These are phyloP conservation scores for Physocephala rufipes DNA, from an alignment of 2,888 invertebrate species.

Conservation along the genomic window DNA sequence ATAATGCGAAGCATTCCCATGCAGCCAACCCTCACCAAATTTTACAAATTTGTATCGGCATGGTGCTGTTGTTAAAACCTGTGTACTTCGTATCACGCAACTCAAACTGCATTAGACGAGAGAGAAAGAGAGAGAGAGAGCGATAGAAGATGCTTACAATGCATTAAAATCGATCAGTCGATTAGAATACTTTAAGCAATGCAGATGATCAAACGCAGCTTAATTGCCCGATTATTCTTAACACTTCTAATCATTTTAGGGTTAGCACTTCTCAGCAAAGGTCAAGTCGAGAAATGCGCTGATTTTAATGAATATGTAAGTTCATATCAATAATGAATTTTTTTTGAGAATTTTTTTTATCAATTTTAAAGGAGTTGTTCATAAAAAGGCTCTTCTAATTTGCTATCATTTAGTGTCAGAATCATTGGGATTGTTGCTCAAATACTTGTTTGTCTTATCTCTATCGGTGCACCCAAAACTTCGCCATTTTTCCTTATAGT, in stretches of 20 bases:
- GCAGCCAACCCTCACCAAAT: too few species aligned
- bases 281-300: conserved; percentile 43
- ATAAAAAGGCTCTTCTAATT: background rate
- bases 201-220: background rate
- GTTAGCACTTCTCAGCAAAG: background rate
- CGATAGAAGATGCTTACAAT: too few species aligned
- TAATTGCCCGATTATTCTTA: background rate
- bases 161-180: too few species aligned
- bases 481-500: conserved; percentile 32
- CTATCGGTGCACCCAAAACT: conserved; percentile 50
- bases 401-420: conserved; percentile 53
- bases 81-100: too few species aligned
- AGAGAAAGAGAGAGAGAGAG: too few species aligned
- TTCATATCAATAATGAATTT: background rate
- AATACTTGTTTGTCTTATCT: conserved; percentile 57
- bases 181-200: background rate
- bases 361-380: too few species aligned
- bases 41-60: too few species aligned
- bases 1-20: too few species aligned
- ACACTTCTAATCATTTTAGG: background rate
- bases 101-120: too few species aligned
- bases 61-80: too few species aligned
- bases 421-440: conserved; percentile 62
- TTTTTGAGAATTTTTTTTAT: background rate
- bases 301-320: conserved; percentile 55